Evolutionary conservation across 2,113 vertebrate genomes (phyloP).

Genomic region (Peromyscus leucopus): DNA sequence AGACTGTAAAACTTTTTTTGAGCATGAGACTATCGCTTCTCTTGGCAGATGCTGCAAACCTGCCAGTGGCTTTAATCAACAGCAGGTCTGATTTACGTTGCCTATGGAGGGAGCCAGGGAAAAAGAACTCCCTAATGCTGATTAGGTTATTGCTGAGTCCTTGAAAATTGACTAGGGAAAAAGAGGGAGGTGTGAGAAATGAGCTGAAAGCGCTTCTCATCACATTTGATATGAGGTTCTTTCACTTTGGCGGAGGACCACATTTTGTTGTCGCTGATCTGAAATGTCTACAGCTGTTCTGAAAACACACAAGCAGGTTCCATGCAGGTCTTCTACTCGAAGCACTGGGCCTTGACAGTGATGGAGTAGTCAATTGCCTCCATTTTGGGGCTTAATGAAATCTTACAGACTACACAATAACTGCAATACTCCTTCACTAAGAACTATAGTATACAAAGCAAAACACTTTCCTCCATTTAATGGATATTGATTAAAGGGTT

Average conservation of each 20-base stretch:
- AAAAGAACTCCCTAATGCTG: conserved; percentile 34
- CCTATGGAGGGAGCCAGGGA: background rate
- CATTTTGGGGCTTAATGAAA: conserved; percentile 32
- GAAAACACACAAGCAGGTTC: background rate
- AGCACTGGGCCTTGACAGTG: background rate
- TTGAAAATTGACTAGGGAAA: conserved; percentile 63
- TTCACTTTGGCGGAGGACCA: background rate
- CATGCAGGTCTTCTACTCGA: background rate
- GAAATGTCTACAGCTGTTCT: conserved; percentile 12
- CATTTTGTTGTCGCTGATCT: conserved; percentile 14
- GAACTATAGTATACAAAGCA: conserved; percentile 42
- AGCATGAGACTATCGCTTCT: background rate
- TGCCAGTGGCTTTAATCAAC: conserved; percentile 42
- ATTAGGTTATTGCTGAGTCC: conserved; percentile 69
- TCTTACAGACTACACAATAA: background rate
- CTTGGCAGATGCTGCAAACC: conserved; percentile 21
- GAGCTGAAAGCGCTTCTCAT: conserved; percentile 60
- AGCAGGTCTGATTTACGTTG: conserved; percentile 64
- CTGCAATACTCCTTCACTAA: background rate
- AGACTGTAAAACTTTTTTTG: conserved; percentile 34
- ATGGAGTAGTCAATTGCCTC: background rate
- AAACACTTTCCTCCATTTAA: conserved; percentile 20
- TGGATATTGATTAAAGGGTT: conserved; percentile 59
- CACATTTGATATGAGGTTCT: background rate
- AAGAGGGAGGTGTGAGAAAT: conserved; percentile 29